A percentile compares a stretch with the other conserved stretches of the same genome.
These are phyloP conservation scores for Athetis lepigone DNA, from an alignment of 2,888 invertebrate species.

Conservation along the genomic window DNA sequence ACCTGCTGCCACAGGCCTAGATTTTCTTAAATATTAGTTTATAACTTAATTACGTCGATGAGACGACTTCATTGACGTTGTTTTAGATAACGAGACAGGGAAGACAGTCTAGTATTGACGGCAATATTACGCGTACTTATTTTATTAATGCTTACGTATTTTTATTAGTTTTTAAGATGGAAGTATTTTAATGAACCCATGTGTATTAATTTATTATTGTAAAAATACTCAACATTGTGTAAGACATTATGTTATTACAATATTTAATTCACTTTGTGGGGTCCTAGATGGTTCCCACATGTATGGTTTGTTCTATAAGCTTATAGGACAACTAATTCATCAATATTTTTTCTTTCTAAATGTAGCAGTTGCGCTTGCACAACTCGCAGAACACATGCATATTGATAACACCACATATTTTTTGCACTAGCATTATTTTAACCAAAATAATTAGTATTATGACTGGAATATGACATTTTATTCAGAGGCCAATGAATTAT, in stretches of 20 bases:
- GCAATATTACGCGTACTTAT: conserved; percentile 76
- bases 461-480: conserved; percentile 4
- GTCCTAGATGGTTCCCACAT: conserved; percentile 2
- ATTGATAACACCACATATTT: background rate
- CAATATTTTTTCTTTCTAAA: background rate
- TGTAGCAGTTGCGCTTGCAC: background rate
- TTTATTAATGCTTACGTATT: conserved; percentile 66
- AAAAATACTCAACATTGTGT: conserved; percentile 61
- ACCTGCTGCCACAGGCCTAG: conserved; percentile 23
- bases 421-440: background rate
- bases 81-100: conserved; percentile 52
- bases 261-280: conserved; percentile 1
- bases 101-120: conserved; percentile 60
- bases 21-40: conserved; percentile 30
- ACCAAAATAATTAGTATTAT: background rate
- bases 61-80: conserved; percentile 25
- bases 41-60: conserved; percentile 25
- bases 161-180: conserved; percentile 69
- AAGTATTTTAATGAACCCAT: conserved; percentile 56
- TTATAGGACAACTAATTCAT: conserved; percentile 6
- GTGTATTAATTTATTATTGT: conserved; percentile 63
- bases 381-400: background rate
- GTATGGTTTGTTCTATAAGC: background rate
- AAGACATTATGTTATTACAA: conserved; percentile 29
- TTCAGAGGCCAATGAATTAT: background rate